Percentiles rank a stretch among this genome's conserved stretches.
Evolutionary conservation across 2,888 invertebrate genomes (phyloP).

Genomic region (Caenorhabditis panamensis): DNA sequence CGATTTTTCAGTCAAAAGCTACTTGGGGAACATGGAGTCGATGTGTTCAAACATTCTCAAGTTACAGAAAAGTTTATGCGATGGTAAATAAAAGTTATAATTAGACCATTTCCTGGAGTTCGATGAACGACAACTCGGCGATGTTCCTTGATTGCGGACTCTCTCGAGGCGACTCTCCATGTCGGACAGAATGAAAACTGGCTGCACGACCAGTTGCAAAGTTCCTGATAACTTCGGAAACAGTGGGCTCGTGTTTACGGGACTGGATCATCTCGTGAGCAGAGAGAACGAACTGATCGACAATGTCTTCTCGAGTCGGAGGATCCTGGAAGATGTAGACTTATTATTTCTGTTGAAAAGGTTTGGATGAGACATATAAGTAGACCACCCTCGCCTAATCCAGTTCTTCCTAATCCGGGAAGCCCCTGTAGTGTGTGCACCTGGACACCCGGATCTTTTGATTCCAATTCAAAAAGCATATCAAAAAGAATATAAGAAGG

Average conservation of each 20-base stretch:
- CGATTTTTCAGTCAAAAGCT: background rate
- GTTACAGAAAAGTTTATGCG: background rate
- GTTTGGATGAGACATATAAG: background rate
- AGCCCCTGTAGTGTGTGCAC: slow-evolving; percentile 22
- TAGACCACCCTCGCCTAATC: slow-evolving; percentile 15
- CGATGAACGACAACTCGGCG: slow-evolving; percentile 56
- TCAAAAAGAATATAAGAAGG: background rate
- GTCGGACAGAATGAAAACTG: slow-evolving; percentile 30
- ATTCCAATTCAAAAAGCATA: slow-evolving; percentile 1
- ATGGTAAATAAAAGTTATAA: too few relatives aligned
- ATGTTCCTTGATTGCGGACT: slow-evolving; percentile 25
- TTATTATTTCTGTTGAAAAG: background rate
- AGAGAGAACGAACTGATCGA: slow-evolving; percentile 47
- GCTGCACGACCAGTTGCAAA: slow-evolving; percentile 30
- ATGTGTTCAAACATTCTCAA: too few relatives aligned
- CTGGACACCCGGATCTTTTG: background rate
- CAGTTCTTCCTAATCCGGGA: too few relatives aligned
- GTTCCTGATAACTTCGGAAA: slow-evolving; percentile 47
- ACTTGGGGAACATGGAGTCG: too few relatives aligned
- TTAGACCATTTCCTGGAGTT: slow-evolving; percentile 58
- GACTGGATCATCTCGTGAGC: slow-evolving; percentile 52
- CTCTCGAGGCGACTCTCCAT: slow-evolving; percentile 14
- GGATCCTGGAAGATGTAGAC: slow-evolving; percentile 38
- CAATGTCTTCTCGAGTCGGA: slow-evolving; percentile 38
- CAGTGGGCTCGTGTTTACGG: slow-evolving; percentile 46